Percentiles rank a stretch among this genome's conserved stretches.
Conservation (phyloP, 1,140 invertebrate species). For the Dendroctonus valens region DNA sequence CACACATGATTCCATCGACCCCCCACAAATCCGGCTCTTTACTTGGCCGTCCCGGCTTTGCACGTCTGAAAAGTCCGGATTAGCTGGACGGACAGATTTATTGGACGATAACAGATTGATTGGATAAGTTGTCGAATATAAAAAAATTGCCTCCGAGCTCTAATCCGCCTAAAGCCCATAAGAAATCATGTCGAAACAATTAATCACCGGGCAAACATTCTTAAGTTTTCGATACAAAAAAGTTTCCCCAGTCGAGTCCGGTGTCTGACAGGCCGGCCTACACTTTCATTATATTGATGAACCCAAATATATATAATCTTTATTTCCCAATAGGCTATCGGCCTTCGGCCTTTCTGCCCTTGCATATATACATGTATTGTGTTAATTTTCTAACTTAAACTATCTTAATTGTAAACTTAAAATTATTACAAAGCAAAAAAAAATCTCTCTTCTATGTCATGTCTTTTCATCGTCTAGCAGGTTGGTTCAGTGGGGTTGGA, state of each 20-base stretch:
- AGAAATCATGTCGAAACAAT: conserved; percentile 20
- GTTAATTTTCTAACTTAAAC: too few species aligned
- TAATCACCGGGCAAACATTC: conserved; percentile 12
- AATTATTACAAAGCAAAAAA: too few species aligned
- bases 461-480: too few species aligned
- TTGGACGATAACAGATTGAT: conserved; percentile 21
- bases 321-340: too few species aligned
- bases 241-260: not conserved
- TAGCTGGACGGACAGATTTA: conserved; percentile 17
- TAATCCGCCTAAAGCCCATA: conserved; percentile 9
- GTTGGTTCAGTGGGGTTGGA: too few species aligned
- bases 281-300: too few species aligned
- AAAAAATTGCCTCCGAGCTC: conserved; percentile 11
- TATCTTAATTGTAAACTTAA: too few species aligned
- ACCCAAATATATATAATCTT: too few species aligned
- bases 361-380: too few species aligned
- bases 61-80: conserved; percentile 12
- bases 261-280: too few species aligned
- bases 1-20: conserved; percentile 9
- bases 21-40: conserved; percentile 4
- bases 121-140: conserved; percentile 14
- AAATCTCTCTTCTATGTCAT: too few species aligned
- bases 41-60: conserved; percentile 2
- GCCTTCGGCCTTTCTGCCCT: too few species aligned
- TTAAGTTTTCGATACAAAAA: conserved; percentile 6